Evolutionary conservation across 2,797 vertebrate genomes (phyloP), one percentile per base, ranked within the genome.

Genomic region (Microctenopoma steveboyesi): DNA sequence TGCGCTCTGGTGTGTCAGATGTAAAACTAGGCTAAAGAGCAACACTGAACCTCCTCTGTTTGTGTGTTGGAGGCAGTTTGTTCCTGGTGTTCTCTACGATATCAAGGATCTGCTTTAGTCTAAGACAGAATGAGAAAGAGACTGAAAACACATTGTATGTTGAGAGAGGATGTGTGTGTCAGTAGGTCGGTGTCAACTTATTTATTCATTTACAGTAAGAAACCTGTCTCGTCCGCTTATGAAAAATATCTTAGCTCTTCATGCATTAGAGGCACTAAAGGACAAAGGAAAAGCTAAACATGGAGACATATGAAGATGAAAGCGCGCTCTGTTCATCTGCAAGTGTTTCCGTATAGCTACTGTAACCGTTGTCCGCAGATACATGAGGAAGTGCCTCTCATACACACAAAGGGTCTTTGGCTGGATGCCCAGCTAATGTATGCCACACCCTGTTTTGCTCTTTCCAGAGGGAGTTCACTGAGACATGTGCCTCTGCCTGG

Each of bases 11-110:
- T 46, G 69, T 74, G 61, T 63, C 18, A 62, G 70, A 78, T 37
- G 43, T 55, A 79, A 76, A 85, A 69, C 76, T 73, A 52, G 67
- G 76, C 72, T 82, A 79, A 81, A 84, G 72, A 80, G 67, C 62
- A 74, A 50, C 49, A 18, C 16, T 39, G 25, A 64, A 25, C 18
- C 18, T 18, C 18, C 18, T 18, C 18, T 18, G 18, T 18, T 18
- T 18, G 18, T 18, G 18, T 18, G 53, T 68, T 53, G 57, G 60
- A 71, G 56, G 45, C 43, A 55, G 47, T 53, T 50, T 55, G 25
- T 59, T 43, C 14, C 28, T 12, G 18, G 1, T 45, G 22, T 16
- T 75, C 53, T 56, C 37, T 73, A 30, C 33, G 53, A 73, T 61
- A 74, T 47, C 62, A 37, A 68, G 76, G 47, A 70, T 55, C 51